These are phyloP conservation scores for Chelonoidis abingdonii DNA, from an alignment of 2,113 vertebrate species.

Conservation along the genomic window DNA sequence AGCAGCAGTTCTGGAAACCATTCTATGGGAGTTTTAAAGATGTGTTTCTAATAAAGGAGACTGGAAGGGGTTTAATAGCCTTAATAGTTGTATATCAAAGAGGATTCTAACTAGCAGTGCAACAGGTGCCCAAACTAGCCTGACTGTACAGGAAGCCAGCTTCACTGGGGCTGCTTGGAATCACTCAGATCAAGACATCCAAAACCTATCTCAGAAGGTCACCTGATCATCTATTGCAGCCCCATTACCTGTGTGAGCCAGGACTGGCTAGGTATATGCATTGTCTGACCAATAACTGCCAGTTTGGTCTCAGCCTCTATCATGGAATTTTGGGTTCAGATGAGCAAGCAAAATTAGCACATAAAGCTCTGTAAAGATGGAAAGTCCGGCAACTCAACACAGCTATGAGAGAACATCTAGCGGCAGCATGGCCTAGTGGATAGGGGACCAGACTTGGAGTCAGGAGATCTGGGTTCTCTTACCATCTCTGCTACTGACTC, in stretches of 20 bases:
- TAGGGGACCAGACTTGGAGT: neutral
- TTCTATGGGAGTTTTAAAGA: conserved; percentile 10
- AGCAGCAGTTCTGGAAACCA: conserved; percentile 12
- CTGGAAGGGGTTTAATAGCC: conserved; percentile 47
- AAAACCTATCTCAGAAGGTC: neutral
- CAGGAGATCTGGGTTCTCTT: neutral
- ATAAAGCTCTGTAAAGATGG: neutral
- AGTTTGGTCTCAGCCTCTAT: neutral
- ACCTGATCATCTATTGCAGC: neutral
- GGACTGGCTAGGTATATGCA: neutral
- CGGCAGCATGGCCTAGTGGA: neutral
- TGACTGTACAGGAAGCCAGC: conserved; percentile 31
- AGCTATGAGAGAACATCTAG: neutral
- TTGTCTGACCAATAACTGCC: neutral
- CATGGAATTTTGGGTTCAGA: neutral
- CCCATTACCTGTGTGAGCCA: neutral
- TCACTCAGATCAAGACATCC: neutral
- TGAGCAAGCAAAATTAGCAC: neutral
- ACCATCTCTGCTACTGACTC: neutral
- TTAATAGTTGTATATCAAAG: conserved; percentile 56
- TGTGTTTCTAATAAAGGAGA: conserved; percentile 52
- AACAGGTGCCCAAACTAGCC: conserved; percentile 41
- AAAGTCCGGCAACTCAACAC: neutral
- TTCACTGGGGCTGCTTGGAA: neutral
- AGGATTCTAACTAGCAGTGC: conserved; percentile 42